Evolutionary conservation across 2,797 vertebrate genomes (phyloP), one percentile per base, ranked within the genome.

Genomic region (Bradypodion ventrale): DNA sequence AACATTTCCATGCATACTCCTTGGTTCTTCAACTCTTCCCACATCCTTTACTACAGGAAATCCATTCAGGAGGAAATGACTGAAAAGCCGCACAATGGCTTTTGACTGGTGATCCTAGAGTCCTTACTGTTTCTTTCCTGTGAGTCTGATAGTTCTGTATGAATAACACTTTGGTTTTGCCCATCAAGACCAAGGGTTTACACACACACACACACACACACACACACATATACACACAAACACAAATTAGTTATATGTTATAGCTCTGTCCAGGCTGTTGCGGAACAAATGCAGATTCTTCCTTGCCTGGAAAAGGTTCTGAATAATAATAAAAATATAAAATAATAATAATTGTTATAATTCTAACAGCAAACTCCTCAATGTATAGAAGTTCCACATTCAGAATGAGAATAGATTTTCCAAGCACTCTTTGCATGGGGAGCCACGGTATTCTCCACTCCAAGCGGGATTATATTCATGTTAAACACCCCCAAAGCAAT

Each of bases 391-490:
- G 92, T 65, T 92, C 91, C 80, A 84, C 0, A 12, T 89, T 91
- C 90, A 90, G 88, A 89, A 83, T 89, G 2, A 5, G 75, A 65
- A 59, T 79, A 87, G 89, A 85, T 88, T 73, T 89, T 78, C 78
- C 82, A 78, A 68, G 87, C 66, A 72, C 65, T 86, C 80, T 84
- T 88, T 85, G 1, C 52, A 70, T 79, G 62, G 1, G 0, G 78
- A 82, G 42, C 69, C 0, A 1, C 2, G n/a, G 42, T 27, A 15
- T 82, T 3, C 66, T 29, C 46, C 63, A 23, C 27, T 0, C 37
- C 37, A 0, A 76, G 32, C 62, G 79, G 78, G 66, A 77, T 62
- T 27, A 84, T 2, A 13, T 92, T 94, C 95, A 93, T 93, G 93
- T 93, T 92, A 87, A 85, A 88, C 86, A 52, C 62, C 27, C n/a